Evolutionary conservation across 2,113 vertebrate species (phyloP).

Genomic region (Hiodon alosoides): DNA sequence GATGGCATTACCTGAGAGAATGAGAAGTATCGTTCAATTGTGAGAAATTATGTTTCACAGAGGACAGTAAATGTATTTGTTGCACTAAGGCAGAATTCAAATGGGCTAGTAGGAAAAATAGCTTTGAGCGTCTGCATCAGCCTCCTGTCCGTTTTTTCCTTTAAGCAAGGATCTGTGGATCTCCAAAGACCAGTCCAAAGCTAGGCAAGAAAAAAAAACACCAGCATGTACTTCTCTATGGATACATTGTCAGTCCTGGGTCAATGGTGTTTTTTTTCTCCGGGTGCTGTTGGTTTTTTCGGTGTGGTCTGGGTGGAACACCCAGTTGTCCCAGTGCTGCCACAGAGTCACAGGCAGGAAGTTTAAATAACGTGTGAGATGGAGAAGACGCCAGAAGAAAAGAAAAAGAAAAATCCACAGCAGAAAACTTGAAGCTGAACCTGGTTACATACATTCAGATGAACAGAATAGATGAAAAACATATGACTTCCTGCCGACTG

Average conservation of each 20-base stretch:
- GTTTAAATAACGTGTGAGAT: conserved; percentile 2
- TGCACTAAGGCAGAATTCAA: not conserved
- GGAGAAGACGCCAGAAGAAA: not conserved
- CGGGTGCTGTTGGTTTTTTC: not conserved
- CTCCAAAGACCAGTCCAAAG: conserved; percentile 15
- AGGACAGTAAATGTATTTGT: conserved; percentile 19
- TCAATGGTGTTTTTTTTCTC: not conserved
- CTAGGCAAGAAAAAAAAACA: not conserved
- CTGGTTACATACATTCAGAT: conserved; percentile 5
- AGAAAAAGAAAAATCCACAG: conserved; percentile 7
- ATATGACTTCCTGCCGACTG: not conserved
- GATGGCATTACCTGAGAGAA: conserved; percentile 43
- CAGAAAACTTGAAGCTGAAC: conserved; percentile 6
- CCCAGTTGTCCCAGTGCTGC: not conserved
- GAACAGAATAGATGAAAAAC: not conserved
- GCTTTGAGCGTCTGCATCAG: conserved; percentile 9
- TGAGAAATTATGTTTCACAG: conserved; percentile 4
- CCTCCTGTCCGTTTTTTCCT: not conserved
- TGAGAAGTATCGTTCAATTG: conserved; percentile 23
- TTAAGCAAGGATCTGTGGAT: conserved; percentile 13
- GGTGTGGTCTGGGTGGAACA: not conserved
- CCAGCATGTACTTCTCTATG: not conserved
- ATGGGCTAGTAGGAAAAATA: conserved; percentile 10
- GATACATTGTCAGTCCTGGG: not conserved
- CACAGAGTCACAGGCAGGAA: not conserved